Percentiles rank a stretch among this genome's conserved stretches.
Conservation (phyloP, 2,113 vertebrate species). For the Porphyrio hochstetteri region DNA sequence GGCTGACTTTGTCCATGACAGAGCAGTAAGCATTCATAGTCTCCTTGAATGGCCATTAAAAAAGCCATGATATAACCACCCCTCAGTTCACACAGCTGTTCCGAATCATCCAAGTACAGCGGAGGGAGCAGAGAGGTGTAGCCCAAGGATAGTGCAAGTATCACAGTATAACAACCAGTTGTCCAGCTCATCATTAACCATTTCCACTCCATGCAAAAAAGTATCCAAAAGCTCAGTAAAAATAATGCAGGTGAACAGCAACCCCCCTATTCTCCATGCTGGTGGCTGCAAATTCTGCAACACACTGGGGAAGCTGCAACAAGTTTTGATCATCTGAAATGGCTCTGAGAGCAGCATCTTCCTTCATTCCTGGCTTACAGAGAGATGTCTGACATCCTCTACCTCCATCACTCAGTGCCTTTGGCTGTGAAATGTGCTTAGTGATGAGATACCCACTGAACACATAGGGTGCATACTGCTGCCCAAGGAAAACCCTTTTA, state of each 20-base stretch:
- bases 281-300: neutral
- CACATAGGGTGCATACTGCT: rapidly evolving
- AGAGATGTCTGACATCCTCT: neutral
- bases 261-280: neutral
- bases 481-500: neutral
- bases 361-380: neutral
- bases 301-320: neutral
- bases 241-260: neutral
- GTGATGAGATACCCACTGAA: neutral
- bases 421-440: neutral
- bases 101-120: neutral
- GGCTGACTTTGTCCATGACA: neutral
- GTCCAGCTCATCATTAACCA: neutral
- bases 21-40: neutral
- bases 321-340: conserved; percentile 11
- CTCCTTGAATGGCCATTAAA: neutral
- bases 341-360: neutral
- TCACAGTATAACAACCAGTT: neutral
- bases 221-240: neutral
- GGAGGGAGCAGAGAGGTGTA: neutral
- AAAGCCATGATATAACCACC: neutral
- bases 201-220: neutral
- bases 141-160: neutral
- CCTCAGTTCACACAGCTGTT: neutral
- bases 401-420: neutral